Evolutionary conservation across 2,113 vertebrate species (phyloP), one percentile per base, ranked within the genome.

Genomic region (Pedionomus torquatus): DNA sequence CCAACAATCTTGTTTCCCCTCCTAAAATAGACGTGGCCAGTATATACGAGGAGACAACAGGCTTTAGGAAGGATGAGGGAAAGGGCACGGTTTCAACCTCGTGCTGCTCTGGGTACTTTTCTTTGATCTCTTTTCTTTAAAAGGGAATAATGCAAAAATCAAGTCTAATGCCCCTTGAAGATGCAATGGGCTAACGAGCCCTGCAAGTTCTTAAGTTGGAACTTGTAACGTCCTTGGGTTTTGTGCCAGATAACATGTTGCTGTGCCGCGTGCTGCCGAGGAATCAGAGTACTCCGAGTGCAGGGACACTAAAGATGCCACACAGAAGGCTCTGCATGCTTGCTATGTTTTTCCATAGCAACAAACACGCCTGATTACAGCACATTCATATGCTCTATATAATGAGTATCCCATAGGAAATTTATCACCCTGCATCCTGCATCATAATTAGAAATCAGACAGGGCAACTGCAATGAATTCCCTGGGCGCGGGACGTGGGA

Each of bases 291-390:
- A 39, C 65, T 89, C 43, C 1, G 2, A 82, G 92, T 60, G 84
- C 75, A 63, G 85, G 87, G 91, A 57, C 60, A 15, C 87, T 77
- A 64, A 82, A 91, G 96, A 93, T 95, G 91, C 97, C 96, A 96
- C 95, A 93, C 94, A 95, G 91, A 94, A 95, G 93, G 93, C 88
- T 91, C 84, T 85, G 84, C 92, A 23, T 96, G 92, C 89, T 91
- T 96, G 72, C 95, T 95, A 87, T 94, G 93, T 68, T 96, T 96
- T 96, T 93, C 97, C 97, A 95, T 97, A 97, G 97, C 97, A 97
- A 97, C 97, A 97, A 97, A 98, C 83, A 95, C 46, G 96, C 97
- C 92, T 97, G 97, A 98, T 97, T 98, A 97, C 96, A 92, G 93
- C 91, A 94, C 93, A 96, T 96, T 97, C 95, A 92, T 94, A 87